phyloP scores from a whole-genome alignment of 53 echinoderm and acorn worm genomes.

The Echinarachnius parma region DNA sequence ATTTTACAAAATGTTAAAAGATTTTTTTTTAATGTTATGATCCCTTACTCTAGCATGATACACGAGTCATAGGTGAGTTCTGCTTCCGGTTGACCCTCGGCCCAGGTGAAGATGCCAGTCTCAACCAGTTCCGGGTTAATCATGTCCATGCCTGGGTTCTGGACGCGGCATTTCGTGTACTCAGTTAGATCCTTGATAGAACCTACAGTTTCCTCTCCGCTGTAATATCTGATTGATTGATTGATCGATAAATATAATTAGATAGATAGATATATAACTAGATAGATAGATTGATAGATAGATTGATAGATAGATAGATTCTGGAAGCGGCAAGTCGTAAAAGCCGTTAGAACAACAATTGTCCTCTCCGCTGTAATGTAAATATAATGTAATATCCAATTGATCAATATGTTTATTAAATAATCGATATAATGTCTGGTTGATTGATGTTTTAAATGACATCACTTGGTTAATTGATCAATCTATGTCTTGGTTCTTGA shows the following conservation, averaged over 20 bases:
- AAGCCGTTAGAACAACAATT: no score
- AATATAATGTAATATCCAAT: no score
- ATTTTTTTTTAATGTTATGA: neutral
- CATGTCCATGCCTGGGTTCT: constrained; percentile 66
- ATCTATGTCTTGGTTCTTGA: no score
- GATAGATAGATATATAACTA: no score
- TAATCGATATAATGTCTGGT: no score
- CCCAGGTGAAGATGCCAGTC: constrained; percentile 81
- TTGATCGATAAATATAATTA: no score
- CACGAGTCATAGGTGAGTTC: constrained; percentile 58
- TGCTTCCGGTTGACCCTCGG: constrained; percentile 62
- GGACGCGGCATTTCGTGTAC: constrained; percentile 66
- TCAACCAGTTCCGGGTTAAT: constrained; percentile 63
- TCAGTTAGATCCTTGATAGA: constrained; percentile 63
- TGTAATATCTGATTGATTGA: constrained; percentile 22
- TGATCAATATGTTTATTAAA: no score
- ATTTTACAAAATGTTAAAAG: neutral
- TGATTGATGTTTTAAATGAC: no score
- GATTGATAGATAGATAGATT: neutral
- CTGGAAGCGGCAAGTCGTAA: no score
- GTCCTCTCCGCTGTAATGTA: no score
- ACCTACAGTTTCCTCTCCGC: constrained; percentile 47
- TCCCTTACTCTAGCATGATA: constrained; percentile 61
- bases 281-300: constrained; percentile 1
- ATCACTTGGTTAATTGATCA: no score